A percentile compares a stretch with the other conserved stretches of the same genome.
Evolutionary conservation across 1,140 invertebrate genomes (phyloP).

Genomic region (Riptortus pedestris): DNA sequence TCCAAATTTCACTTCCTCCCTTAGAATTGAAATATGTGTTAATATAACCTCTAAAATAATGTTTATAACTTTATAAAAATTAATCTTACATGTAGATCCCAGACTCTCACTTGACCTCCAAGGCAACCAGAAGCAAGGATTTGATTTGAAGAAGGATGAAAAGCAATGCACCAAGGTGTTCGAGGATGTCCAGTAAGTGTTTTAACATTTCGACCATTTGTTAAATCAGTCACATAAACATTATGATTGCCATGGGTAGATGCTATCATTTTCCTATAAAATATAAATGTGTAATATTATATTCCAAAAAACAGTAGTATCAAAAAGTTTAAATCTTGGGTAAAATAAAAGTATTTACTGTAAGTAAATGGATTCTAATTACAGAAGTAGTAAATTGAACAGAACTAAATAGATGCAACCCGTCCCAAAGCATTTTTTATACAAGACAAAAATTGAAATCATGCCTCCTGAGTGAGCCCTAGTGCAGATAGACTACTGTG

Average conservation of each 20-base stretch:
- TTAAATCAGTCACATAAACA: slow-evolving; percentile 76
- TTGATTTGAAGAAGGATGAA: slow-evolving; percentile 74
- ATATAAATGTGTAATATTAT: not conserved
- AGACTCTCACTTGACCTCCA: slow-evolving; percentile 79
- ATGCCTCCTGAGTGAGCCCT: not conserved
- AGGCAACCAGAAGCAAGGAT: slow-evolving; percentile 81
- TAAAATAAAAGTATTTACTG: not conserved
- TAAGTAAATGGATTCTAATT: not conserved
- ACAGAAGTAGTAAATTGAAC: not conserved
- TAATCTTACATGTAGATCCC: slow-evolving; percentile 72
- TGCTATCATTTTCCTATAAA: slow-evolving; percentile 61
- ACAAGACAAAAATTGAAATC: not conserved
- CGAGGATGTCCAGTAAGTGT: slow-evolving; percentile 72
- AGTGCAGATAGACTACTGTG: no score
- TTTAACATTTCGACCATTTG: slow-evolving; percentile 65
- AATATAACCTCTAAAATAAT: slow-evolving; percentile 13
- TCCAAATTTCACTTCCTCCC: slow-evolving; percentile 78
- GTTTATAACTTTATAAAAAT: not conserved
- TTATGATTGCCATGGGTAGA: slow-evolving; percentile 86
- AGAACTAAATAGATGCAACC: not conserved
- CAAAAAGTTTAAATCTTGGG: not conserved
- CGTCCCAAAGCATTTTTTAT: not conserved
- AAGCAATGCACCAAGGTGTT: slow-evolving; percentile 85
- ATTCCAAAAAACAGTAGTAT: not conserved
- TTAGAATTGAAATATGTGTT: slow-evolving; percentile 37